Evolutionary conservation across 2,888 invertebrate genomes (phyloP).

Genomic region (Spodoptera exigua): DNA sequence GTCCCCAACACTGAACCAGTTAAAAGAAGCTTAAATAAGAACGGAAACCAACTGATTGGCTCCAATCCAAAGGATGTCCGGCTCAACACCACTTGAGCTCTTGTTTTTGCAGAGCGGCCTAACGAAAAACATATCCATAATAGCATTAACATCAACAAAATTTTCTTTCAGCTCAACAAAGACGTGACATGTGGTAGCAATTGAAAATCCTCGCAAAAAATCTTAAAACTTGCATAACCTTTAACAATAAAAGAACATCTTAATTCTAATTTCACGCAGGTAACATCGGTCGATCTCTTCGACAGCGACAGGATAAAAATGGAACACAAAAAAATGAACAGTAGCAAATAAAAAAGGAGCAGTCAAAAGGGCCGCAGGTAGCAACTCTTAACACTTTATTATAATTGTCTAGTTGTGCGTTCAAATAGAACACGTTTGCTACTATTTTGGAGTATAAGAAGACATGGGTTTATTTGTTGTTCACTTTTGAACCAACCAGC

Average conservation of each 20-base stretch:
- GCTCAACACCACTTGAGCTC: constrained; percentile 51
- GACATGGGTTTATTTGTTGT: constrained; percentile 27
- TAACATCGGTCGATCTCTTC: constrained; percentile 53
- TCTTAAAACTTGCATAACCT: constrained; percentile 42
- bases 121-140: constrained; percentile 22
- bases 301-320: constrained; percentile 38
- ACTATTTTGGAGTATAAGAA: constrained; percentile 51
- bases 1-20: constrained; percentile 21
- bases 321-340: constrained; percentile 48
- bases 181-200: constrained; percentile 15
- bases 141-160: constrained; percentile 9
- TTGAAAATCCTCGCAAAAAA: constrained; percentile 30
- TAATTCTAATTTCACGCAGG: constrained; percentile 54
- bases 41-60: constrained; percentile 61
- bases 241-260: constrained; percentile 49
- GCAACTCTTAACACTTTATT: constrained; percentile 64
- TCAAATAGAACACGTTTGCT: constrained; percentile 71
- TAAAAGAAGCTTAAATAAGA: constrained; percentile 35
- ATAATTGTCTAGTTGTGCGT: constrained; percentile 70
- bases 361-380: constrained; percentile 72
- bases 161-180: constrained; percentile 8
- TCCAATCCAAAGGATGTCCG: constrained; percentile 60
- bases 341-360: constrained; percentile 65
- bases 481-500: constrained; percentile 23
- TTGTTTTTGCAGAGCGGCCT: constrained; percentile 43